Conservation (phyloP, 2,888 invertebrate species). For the Drosophila mulleri region DNA sequence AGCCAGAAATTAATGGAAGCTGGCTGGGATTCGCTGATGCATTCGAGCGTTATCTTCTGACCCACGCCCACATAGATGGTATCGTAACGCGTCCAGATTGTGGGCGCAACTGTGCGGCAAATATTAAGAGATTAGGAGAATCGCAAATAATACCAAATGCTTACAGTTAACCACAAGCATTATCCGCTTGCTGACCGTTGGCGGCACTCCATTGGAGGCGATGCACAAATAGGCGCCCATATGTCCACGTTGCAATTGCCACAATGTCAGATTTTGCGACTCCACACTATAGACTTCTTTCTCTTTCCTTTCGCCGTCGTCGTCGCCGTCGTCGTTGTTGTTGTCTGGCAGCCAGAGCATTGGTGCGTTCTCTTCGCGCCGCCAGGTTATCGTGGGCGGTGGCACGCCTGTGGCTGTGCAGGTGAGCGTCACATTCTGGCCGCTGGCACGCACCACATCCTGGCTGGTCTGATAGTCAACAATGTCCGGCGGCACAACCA, state of each 20-base stretch:
- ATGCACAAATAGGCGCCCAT: constrained; percentile 85
- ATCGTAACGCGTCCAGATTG: constrained; percentile 83
- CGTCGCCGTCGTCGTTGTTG: constrained; percentile 44
- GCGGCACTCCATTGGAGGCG: constrained; percentile 85
- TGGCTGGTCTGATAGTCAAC: constrained; percentile 94
- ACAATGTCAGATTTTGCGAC: constrained; percentile 81
- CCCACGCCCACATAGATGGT: constrained; percentile 83
- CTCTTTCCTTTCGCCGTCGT: neutral
- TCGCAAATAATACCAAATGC: constrained; percentile 21
- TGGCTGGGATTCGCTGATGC: constrained; percentile 84
- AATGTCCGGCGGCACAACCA: constrained; percentile 95
- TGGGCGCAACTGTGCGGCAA: constrained; percentile 81
- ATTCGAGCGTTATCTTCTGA: constrained; percentile 83
- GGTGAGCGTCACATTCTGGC: constrained; percentile 93
- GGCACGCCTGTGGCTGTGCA: constrained; percentile 96
- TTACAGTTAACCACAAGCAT: constrained; percentile 84
- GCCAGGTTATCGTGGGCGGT: constrained; percentile 94
- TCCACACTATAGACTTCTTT: constrained; percentile 81
- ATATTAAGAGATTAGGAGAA: neutral
- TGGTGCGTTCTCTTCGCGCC: constrained; percentile 91
- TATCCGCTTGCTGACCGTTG: constrained; percentile 84
- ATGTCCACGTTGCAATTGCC: constrained; percentile 79
- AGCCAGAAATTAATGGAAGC: constrained; percentile 84
- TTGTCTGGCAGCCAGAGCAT: constrained; percentile 30
- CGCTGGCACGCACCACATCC: constrained; percentile 94